Percentiles rank a stretch among this genome's conserved stretches.
Conservation (phyloP, 2,888 invertebrate species). For the Rutpela maculata region DNA sequence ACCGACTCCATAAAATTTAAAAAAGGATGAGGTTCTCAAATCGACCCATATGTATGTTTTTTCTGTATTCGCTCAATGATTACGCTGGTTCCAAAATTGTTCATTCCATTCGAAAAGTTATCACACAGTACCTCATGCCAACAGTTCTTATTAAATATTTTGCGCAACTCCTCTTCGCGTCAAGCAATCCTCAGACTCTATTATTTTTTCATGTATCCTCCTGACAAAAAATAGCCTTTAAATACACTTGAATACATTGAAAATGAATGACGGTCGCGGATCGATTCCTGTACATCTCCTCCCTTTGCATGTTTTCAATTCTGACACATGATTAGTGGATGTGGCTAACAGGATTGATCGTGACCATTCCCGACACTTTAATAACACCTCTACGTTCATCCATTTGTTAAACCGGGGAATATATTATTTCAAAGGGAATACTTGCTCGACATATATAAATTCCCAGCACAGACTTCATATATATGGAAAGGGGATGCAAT, state of each 20-base stretch:
- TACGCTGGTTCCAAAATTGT: too few relatives aligned
- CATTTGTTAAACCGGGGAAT: slow-evolving; percentile 58
- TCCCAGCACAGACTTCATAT: not conserved
- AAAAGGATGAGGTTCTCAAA: too few relatives aligned
- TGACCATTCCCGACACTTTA: slow-evolving; percentile 67
- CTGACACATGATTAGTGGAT: slow-evolving; percentile 67
- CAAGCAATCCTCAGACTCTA: not conserved
- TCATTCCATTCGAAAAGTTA: too few relatives aligned
- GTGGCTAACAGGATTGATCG: slow-evolving; percentile 65
- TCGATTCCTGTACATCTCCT: slow-evolving; percentile 64
- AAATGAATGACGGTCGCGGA: slow-evolving; percentile 61
- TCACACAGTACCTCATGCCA: too few relatives aligned
- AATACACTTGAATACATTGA: slow-evolving; percentile 34
- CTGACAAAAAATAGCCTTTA: not conserved
- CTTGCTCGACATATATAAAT: slow-evolving; percentile 7
- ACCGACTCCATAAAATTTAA: too few relatives aligned
- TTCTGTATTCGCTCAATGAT: too few relatives aligned
- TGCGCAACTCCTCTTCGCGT: not conserved
- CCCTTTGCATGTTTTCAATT: slow-evolving; percentile 67
- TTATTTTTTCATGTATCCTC: not conserved
- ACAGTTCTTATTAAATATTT: not conserved
- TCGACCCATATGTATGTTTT: too few relatives aligned
- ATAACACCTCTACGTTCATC: slow-evolving; percentile 64
- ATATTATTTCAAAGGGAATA: slow-evolving; percentile 26
- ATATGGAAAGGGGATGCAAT: not conserved